A percentile compares a stretch with the other conserved stretches of the same genome.
Evolutionary conservation across 2,797 vertebrate species (phyloP).

Genomic region (Smutsia gigantea): DNA sequence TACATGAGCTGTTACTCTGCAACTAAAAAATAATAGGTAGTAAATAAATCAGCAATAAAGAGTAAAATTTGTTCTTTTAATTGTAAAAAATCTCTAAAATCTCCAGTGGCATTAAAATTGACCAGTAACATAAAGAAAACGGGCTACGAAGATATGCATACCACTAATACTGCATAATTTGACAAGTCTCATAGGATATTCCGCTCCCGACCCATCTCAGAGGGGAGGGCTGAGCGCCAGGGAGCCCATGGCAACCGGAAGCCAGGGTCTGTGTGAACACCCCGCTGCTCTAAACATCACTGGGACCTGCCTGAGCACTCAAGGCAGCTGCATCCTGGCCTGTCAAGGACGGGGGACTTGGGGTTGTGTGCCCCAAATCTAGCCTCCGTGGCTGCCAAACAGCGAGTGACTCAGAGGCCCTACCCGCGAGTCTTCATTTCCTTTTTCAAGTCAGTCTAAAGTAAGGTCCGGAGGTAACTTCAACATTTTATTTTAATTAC

Average conservation of each 20-base stretch:
- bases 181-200: neutral
- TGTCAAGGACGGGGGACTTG: neutral
- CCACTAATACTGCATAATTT: neutral
- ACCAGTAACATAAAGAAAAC: no score
- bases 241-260: accelerated
- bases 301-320: neutral
- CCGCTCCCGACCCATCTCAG: accelerated
- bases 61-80: neutral
- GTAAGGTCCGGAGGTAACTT: neutral
- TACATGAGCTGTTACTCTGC: neutral
- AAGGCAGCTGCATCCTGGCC: neutral
- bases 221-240: no score
- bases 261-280: neutral
- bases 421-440: neutral
- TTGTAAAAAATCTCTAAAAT: neutral
- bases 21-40: neutral
- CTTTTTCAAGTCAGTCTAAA: neutral
- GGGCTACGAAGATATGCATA: accelerated
- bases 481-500: slow-evolving; percentile 59
- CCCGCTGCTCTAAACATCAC: neutral
- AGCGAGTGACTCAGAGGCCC: neutral
- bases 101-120: neutral
- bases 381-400: neutral
- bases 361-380: neutral
- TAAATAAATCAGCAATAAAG: neutral